Evolutionary conservation across 2,113 vertebrate species (phyloP), one percentile per base, ranked within the genome.

Genomic region (Xiphophorus couchianus): DNA sequence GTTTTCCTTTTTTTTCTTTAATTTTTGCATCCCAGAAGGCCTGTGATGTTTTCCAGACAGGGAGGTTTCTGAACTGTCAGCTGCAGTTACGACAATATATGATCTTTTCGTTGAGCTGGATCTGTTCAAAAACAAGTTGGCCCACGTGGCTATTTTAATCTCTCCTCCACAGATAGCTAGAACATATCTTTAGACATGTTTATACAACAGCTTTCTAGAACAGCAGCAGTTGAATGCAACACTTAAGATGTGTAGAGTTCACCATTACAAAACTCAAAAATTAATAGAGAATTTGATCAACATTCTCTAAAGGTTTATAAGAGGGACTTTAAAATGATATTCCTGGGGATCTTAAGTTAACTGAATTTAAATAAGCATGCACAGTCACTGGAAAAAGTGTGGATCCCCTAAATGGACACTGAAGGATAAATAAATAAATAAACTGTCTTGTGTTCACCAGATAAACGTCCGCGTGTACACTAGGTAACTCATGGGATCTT

Each of bases 321-420:
- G 42, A 60, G 83, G 67, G 75, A 89, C 78, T 74, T 85, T 88
- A 82, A 86, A 65, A 71, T 65, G 74, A 77, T 81, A 85, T 82
- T 81, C 66, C 81, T 67, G 64, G 61, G 67, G 61, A 37, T 70
- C 29, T 73, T 62, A 30, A 30, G 30, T 30, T 0, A 30, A 30
- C 30, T 65, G 80, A 70, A 25, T 25, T 74, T 69, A 84, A 88
- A 88, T 86, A 78, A 69, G 75, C 42, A 39, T 51, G 17, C 48
- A 51, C 17, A 51, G 15, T 51, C 15, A 6, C 17, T 51, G 15
- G 15, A 17, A 22, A 51, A 51, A 51, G 17, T 74, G 33, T 33
- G 1, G 33, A 33, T 33, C 6, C 7, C 6, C 7, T 33, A 33
- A 33, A 33, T 33, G 31, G 31, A 6, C 31, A 33, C 31, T 33